Conservation (phyloP, 2,797 vertebrate genomes). For the Syngnathus acus region DNA sequence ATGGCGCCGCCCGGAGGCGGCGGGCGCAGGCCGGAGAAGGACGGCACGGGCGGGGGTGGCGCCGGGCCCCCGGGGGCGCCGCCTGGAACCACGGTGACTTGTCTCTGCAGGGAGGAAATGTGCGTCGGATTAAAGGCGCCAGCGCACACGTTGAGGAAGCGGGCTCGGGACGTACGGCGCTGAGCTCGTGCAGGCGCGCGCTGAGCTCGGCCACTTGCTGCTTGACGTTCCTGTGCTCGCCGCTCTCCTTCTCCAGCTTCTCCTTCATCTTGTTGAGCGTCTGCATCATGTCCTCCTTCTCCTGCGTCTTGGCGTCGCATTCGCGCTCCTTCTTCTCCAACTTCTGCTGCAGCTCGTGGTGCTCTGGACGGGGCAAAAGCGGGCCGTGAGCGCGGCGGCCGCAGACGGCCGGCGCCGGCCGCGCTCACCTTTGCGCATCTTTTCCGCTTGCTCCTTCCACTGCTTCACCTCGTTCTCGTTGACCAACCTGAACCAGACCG, state of each 20-base stretch:
- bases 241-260: constrained; percentile 91
- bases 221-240: constrained; percentile 89
- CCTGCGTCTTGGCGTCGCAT: constrained; percentile 94
- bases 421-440: constrained; percentile 91
- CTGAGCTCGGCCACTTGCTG: constrained; percentile 89
- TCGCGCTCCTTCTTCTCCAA: constrained; percentile 96
- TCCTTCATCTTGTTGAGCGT: constrained; percentile 99
- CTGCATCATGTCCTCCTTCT: constrained; percentile 99
- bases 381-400: not conserved
- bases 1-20: constrained; percentile 69
- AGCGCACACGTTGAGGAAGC: not conserved
- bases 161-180: constrained; percentile 68
- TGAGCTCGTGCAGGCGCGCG: constrained; percentile 83
- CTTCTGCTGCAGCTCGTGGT: constrained; percentile 90
- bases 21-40: constrained; percentile 45
- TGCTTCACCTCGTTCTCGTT: constrained; percentile 99
- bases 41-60: constrained; percentile 55
- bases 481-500: constrained; percentile 78
- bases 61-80: constrained; percentile 72
- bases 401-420: not conserved
- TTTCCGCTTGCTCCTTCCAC: constrained; percentile 99
- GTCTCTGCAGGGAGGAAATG: constrained; percentile 40
- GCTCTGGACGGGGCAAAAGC: constrained; percentile 71
- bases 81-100: constrained; percentile 66
- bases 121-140: too few species aligned